Percentiles rank a stretch among this genome's conserved stretches.
These are phyloP conservation scores for Lepidurus couesii DNA, from an alignment of 1,140 invertebrate species.

Conservation along the genomic window DNA sequence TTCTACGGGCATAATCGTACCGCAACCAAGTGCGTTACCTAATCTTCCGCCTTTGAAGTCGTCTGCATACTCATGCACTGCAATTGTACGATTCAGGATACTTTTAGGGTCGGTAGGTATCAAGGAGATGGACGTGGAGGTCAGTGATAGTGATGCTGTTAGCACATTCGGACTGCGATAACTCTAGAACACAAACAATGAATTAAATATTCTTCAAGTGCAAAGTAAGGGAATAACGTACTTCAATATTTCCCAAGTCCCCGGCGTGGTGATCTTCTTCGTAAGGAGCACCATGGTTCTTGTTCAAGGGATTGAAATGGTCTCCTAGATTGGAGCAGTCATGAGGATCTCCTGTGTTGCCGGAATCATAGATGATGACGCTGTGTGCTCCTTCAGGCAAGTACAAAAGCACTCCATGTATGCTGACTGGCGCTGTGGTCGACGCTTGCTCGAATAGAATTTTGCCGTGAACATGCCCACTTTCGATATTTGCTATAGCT, in stretches of 20 bases:
- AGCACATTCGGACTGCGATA: background rate
- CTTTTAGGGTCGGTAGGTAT: background rate
- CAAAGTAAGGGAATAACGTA: background rate
- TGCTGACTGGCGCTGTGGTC: slow-evolving; percentile 28
- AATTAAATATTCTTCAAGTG: background rate
- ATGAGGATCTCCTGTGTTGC: slow-evolving; percentile 35
- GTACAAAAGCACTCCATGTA: slow-evolving; percentile 25
- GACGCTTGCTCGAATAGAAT: background rate
- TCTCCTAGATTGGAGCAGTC: slow-evolving; percentile 31
- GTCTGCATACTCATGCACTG: slow-evolving; percentile 30
- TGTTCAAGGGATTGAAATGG: slow-evolving; percentile 34
- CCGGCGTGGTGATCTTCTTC: slow-evolving; percentile 51
- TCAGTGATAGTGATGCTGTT: background rate
- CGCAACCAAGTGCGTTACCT: background rate
- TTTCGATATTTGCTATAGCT: slow-evolving; percentile 18
- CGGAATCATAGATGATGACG: slow-evolving; percentile 25
- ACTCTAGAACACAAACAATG: background rate
- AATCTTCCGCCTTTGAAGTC: slow-evolving; percentile 26
- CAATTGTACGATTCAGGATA: slow-evolving; percentile 29
- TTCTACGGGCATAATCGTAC: background rate
- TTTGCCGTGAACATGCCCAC: background rate
- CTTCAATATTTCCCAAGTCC: slow-evolving; percentile 53
- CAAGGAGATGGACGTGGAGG: slow-evolving; percentile 24
- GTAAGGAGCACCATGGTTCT: slow-evolving; percentile 48
- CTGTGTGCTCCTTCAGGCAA: slow-evolving; percentile 29